Evolutionary conservation across 2,888 invertebrate species (phyloP), one percentile per base, ranked within the genome.

Genomic region (Phaonia tiefii): DNA sequence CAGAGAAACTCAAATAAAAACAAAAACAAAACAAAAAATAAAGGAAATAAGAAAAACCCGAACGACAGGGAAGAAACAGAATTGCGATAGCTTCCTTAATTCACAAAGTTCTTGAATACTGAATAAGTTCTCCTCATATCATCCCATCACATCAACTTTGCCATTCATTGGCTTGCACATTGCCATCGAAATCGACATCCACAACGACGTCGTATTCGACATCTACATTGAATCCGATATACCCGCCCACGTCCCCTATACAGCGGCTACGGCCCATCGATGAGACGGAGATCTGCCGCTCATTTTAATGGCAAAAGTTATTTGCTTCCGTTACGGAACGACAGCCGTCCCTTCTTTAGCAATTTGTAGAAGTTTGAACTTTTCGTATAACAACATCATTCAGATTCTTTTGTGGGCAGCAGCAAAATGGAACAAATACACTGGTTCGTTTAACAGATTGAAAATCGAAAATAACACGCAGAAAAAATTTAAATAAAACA

Each of bases 251-350:
- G 17, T n/a, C n/a, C n/a, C n/a, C n/a, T n/a, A n/a, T n/a, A n/a
- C 7, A 17, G 17, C 17, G 60, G 15, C 20, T 4, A 37, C 10
- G 22, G 26, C 26, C n/a, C n/a, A 54, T 20, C 17, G 17, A 26
- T 11, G 60, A 31, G 22, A 42, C 63, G 42, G 37, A 37, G 11
- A 42, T 39, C 20, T 63, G 63, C 42, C 37, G 39, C 20, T 20
- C 10, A 39, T 39, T 63, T 63, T 63, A 63, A 63, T 63, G 42
- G 63, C 63, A 63, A 63, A 63, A 63, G 63, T 63, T 63, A 63
- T 42, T 63, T 42, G 17, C 63, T 63, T 63, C 63, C 63, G 63
- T 13, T 42, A 22, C 39, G 39, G 22, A 60, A 60, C 5, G 39
- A 1, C 60, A 60, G 60, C 37, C 60, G 60, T 11, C 60, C 17